phyloP scores from a whole-genome alignment of 2,113 vertebrate genomes.

The Pygoscelis antarcticus region DNA sequence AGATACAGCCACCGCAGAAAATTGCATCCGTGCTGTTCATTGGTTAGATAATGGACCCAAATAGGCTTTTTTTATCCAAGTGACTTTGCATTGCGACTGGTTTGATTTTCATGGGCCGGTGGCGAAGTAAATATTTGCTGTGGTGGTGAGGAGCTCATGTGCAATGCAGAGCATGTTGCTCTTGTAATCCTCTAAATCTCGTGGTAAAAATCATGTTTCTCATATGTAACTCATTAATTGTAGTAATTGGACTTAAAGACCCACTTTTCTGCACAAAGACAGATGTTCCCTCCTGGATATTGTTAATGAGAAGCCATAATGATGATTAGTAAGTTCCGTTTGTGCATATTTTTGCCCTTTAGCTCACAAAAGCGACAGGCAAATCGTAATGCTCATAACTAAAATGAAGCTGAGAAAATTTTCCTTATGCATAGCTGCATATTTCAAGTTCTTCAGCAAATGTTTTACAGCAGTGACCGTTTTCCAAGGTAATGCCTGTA shows the following conservation, averaged over 20 bases:
- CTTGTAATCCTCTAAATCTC: neutral
- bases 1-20: neutral
- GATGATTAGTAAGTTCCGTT: neutral
- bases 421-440: neutral
- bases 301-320: neutral
- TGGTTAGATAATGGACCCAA: neutral
- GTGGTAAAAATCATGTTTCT: neutral
- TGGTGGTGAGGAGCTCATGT: neutral
- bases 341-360: neutral
- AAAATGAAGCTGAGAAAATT: neutral
- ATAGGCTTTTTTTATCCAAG: neutral
- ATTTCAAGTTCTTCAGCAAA: neutral
- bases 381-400: neutral
- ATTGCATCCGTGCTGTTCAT: neutral
- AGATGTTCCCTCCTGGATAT: constrained; percentile 16
- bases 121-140: neutral
- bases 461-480: neutral
- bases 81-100: neutral
- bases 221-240: constrained; percentile 3
- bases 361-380: neutral
- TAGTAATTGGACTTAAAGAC: constrained; percentile 19
- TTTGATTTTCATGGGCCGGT: neutral
- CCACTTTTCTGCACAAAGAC: neutral
- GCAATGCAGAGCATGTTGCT: neutral
- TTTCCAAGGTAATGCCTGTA: too few species aligned